Evolutionary conservation across 2,888 invertebrate species (phyloP), one percentile per base, ranked within the genome.

Genomic region (Cephus sareptanus): DNA sequence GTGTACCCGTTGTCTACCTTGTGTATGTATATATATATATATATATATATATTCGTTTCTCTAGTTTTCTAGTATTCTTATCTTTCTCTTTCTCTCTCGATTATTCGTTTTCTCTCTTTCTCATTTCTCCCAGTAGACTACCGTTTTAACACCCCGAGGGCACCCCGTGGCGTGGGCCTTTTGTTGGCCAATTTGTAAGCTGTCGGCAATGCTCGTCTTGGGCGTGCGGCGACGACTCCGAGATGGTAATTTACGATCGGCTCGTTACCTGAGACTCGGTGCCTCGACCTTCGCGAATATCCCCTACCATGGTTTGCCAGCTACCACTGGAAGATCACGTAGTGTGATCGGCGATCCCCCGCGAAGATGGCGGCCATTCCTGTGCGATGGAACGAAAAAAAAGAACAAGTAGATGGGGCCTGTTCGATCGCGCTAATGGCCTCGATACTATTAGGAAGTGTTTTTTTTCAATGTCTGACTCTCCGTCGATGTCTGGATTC

Each of bases 121-220:
- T 73, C 69, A 69, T 70, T 31, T 68, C 74, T 35, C 35, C 23
- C 9, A 12, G 71, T 3, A 31, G 71, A 71, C 30, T 71, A 31
- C 71, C 71, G 71, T 74, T 74, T 74, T 77, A 74, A 74, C 79
- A 76, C 79, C 76, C 79, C 76, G 77, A 79, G 80, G 76, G 79
- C 79, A 74, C 77, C 76, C 77, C 75, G 78, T 76, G 73, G 74
- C 79, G 79, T 68, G 56, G 69, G 69, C 78, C 84, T 82, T 85
- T 85, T 85, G 85, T 83, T 81, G 81, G 81, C 81, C 84, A 85
- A 85, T 85, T 85, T 85, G 85, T 84, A 82, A 83, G 82, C 85
- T 83, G 85, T 84, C 84, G 81, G 81, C 75, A 76, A 79, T 81
- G 81, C 79, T 71, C 33, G 34, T 34, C 71, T 33, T 71, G 33